phyloP scores from a whole-genome alignment of 2,888 invertebrate genomes.

The Brenthis daphne region DNA sequence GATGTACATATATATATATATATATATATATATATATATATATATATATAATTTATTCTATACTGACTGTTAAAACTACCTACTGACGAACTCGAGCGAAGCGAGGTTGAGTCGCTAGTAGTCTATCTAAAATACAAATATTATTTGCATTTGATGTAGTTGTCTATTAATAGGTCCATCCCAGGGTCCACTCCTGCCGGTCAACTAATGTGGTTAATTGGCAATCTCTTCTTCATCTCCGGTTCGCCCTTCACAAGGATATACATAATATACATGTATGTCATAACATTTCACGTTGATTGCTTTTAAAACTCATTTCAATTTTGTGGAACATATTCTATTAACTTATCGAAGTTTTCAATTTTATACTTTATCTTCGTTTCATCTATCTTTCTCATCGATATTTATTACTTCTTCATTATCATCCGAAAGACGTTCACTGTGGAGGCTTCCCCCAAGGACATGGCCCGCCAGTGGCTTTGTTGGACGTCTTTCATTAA shows the following conservation, averaged over 20 bases:
- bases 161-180: background rate
- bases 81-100: no score
- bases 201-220: conserved; percentile 68
- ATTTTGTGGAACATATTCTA: conserved; percentile 20
- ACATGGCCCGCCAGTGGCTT: no score
- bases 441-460: no score
- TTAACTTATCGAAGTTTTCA: background rate
- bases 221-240: conserved; percentile 76
- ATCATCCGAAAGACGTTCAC: no score
- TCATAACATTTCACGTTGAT: conserved; percentile 47
- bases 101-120: no score
- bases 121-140: background rate
- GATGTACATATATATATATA: no score
- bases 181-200: conserved; percentile 15
- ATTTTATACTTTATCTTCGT: conserved; percentile 5
- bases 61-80: no score
- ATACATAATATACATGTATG: conserved; percentile 44
- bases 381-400: background rate
- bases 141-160: background rate
- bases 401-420: no score
- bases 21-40: no score
- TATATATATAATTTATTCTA: no score
- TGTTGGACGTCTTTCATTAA: no score
- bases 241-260: conserved; percentile 45
- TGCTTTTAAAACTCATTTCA: conserved; percentile 48